phyloP scores from a whole-genome alignment of 1,140 invertebrate genomes.

The Triops longicaudatus region DNA sequence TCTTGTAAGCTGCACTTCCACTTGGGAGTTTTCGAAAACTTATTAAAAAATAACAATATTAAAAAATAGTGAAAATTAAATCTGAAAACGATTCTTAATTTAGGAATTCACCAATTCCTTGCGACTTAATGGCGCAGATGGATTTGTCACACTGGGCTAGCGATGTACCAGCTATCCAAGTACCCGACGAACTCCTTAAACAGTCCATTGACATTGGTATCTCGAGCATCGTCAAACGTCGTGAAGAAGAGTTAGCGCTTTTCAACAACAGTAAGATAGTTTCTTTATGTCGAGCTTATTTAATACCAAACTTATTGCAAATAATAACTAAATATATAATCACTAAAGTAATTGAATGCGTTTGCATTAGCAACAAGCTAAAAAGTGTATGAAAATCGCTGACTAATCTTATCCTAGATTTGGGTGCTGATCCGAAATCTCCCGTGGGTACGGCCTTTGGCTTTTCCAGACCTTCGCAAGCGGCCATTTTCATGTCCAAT shows the following conservation, averaged over 20 bases:
- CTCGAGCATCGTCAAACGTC: slow-evolving; percentile 17
- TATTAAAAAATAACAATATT: too few species aligned
- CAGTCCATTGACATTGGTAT: slow-evolving; percentile 25
- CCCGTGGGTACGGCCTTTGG: slow-evolving; percentile 75
- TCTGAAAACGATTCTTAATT: neutral
- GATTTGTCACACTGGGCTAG: slow-evolving; percentile 34
- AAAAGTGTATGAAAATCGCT: too few species aligned
- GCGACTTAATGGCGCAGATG: slow-evolving; percentile 33
- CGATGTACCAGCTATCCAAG: slow-evolving; percentile 30
- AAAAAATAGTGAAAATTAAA: slow-evolving; percentile 9
- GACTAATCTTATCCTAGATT: slow-evolving; percentile 42
- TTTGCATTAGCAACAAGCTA: too few species aligned
- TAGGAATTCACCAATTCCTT: slow-evolving; percentile 32
- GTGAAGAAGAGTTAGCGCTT: slow-evolving; percentile 21
- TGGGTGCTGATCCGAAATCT: slow-evolving; percentile 71
- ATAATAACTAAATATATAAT: too few species aligned
- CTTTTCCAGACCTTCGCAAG: slow-evolving; percentile 75
- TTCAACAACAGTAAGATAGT: slow-evolving; percentile 27
- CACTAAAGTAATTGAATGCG: too few species aligned
- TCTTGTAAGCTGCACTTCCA: slow-evolving; percentile 25
- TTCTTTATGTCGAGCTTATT: too few species aligned
- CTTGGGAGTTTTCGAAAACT: neutral
- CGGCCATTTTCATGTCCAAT: slow-evolving; percentile 70
- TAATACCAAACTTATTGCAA: too few species aligned
- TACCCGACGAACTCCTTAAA: slow-evolving; percentile 28